Base-by-base conservation (phyloP, 2,888 invertebrate species). In the Cartodere bifasciata region DNA sequence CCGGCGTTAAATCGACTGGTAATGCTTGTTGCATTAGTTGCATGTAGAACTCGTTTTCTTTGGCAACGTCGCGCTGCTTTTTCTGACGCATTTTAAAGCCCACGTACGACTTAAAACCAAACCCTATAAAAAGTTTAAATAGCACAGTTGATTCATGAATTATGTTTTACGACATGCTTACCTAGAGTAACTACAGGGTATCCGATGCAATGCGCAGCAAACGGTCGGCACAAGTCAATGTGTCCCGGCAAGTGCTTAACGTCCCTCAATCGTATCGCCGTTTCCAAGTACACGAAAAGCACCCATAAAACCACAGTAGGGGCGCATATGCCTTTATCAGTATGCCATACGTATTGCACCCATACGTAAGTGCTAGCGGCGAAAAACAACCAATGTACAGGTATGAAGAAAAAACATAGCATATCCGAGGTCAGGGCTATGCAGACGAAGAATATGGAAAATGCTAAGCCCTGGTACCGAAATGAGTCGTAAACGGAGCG, bases 341-440 rank as follows among this genome's bases (percentile, higher is more conserved):
- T 88, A 63, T 90, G 88, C 92, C 92, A 95, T 43, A 94, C 87
- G 62, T 90, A 92, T 64, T 95, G 94, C 55, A 95, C 87, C 94
- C 94, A 97, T 42, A 97, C 94, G 64, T 95, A 97, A 53, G 94
- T 94, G 65, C 92, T 92, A 52, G 95, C 95, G 40, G 88, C 86
- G 62, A 97, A 94, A 65, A 95, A 91, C 58, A 94, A 72, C 83
- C 92, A 92, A 63, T 94, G 88, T 49, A 94, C 82, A 45, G 97
- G 97, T 69, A 98, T 91, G 67, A 95, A 92, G 68, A 97, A 87
- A 68, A 88, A 92, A 71, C 94, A 97, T 64, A 97, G 82, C 76
- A 97, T 83, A 65, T 97, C 97, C 50, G 95, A 92, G 44, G 94
- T 94, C 50, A 95, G 76, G 46, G 94, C 92, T 61, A 97, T 85